Percentiles rank a stretch among this genome's conserved stretches.
Evolutionary conservation across 2,888 invertebrate genomes (phyloP).

Genomic region (Neoscelio sp.): DNA sequence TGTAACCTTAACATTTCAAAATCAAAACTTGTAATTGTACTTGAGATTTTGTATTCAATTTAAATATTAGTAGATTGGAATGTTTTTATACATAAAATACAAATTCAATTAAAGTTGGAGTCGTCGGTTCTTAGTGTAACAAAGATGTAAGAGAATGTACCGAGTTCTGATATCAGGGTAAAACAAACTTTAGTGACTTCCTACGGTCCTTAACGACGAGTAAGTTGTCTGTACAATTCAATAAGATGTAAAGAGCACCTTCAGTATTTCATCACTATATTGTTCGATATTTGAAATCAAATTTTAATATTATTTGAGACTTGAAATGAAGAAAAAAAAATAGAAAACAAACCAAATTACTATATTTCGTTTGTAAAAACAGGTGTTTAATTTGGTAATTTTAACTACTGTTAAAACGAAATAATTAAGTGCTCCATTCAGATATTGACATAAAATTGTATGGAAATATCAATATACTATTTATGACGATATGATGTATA

Average conservation of each 20-base stretch:
- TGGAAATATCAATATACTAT: background rate
- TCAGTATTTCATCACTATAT: constrained; percentile 23
- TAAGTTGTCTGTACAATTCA: constrained; percentile 36
- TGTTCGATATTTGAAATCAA: constrained; percentile 14
- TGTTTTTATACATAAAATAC: constrained; percentile 21
- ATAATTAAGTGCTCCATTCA: too few species aligned
- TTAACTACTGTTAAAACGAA: too few species aligned
- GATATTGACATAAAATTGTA: too few species aligned
- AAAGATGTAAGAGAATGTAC: constrained; percentile 41
- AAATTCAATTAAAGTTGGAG: constrained; percentile 33
- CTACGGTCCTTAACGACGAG: constrained; percentile 36
- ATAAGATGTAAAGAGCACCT: constrained; percentile 29
- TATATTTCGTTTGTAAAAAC: too few species aligned
- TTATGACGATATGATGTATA: background rate
- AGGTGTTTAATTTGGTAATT: too few species aligned
- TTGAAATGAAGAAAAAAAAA: too few species aligned
- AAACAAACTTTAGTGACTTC: constrained; percentile 48
- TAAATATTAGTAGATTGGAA: constrained; percentile 17
- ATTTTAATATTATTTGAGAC: constrained; percentile 8
- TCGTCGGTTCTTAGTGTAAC: constrained; percentile 21
- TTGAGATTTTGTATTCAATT: constrained; percentile 10
- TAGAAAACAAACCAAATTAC: too few species aligned
- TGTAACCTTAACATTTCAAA: constrained; percentile 13
- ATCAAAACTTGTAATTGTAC: constrained; percentile 12
- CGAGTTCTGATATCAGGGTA: constrained; percentile 23